Conservation (phyloP, 35 echinoderm and acorn worm species). For the Ptychodera flava region DNA sequence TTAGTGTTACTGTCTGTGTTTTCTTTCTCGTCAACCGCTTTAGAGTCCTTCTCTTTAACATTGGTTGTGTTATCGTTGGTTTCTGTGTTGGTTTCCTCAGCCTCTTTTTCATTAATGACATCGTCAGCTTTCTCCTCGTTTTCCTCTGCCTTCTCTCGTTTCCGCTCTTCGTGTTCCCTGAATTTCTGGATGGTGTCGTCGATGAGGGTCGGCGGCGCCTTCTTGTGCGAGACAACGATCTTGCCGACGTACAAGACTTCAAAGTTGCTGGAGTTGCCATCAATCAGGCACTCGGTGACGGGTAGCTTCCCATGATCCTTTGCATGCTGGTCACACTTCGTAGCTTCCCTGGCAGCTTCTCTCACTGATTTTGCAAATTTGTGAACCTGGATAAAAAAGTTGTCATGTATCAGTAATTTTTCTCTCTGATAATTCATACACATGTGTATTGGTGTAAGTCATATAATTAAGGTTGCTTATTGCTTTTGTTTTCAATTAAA, state of each 20-base stretch:
- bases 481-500: too few relatives aligned
- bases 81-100: not conserved
- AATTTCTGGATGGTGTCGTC: conserved; percentile 89
- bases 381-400: too few relatives aligned
- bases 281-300: not conserved
- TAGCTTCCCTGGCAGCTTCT: not conserved
- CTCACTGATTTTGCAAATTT: not conserved
- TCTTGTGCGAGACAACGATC: conserved; percentile 75
- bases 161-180: conserved; percentile 63
- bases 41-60: not conserved
- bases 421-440: too few relatives aligned
- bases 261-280: conserved; percentile 65
- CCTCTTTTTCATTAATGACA: not conserved
- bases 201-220: conserved; percentile 85
- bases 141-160: conserved; percentile 58
- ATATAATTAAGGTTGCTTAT: too few relatives aligned
- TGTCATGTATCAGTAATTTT: too few relatives aligned
- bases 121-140: conserved; percentile 16
- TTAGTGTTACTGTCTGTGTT: not conserved
- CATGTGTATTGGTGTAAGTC: too few relatives aligned
- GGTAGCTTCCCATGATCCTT: not conserved
- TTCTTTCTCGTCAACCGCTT: not conserved
- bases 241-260: conserved; percentile 89
- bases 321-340: not conserved
- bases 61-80: not conserved